Evolutionary conservation across 2,888 invertebrate species (phyloP).

Genomic region (Microplitis deprimator): DNA sequence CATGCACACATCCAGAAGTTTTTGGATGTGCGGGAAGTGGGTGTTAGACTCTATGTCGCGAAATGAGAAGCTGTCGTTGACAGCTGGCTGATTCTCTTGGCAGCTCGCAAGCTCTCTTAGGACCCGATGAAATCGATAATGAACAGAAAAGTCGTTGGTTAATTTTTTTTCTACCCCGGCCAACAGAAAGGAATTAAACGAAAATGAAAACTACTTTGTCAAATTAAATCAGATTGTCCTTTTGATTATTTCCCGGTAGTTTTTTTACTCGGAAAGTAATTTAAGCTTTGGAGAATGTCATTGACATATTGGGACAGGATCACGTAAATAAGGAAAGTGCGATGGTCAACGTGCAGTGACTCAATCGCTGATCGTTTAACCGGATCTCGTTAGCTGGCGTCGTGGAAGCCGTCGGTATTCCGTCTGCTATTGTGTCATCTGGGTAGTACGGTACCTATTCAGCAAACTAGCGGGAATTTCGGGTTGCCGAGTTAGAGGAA

Average conservation of each 20-base stretch:
- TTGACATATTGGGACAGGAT: not conserved
- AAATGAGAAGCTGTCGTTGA: conserved; percentile 65
- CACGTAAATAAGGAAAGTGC: conserved; percentile 16
- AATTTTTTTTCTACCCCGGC: not conserved
- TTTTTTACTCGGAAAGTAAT: not conserved
- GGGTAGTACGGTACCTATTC: conserved; percentile 64
- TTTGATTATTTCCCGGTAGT: not conserved
- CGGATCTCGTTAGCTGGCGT: conserved; percentile 61
- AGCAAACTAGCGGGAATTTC: conserved; percentile 70
- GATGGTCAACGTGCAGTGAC: not conserved
- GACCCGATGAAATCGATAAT: conserved; percentile 65
- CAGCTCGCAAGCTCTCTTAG: conserved; percentile 52
- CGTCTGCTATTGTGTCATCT: conserved; percentile 62
- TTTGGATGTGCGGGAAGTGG: not conserved
- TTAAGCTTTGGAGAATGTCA: not conserved
- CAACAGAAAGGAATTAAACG: not conserved
- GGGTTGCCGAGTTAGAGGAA: conserved; percentile 67
- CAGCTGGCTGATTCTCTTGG: conserved; percentile 66
- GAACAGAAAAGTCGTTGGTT: conserved; percentile 35
- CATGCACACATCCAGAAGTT: not conserved
- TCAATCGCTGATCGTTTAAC: conserved; percentile 53
- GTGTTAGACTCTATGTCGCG: conserved; percentile 41
- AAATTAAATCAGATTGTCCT: not conserved
- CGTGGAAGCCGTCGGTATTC: conserved; percentile 57
- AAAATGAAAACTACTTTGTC: not conserved